phyloP scores from a whole-genome alignment of 92 coral and sea anemone genomes.

The Galaxea fascicularis region DNA sequence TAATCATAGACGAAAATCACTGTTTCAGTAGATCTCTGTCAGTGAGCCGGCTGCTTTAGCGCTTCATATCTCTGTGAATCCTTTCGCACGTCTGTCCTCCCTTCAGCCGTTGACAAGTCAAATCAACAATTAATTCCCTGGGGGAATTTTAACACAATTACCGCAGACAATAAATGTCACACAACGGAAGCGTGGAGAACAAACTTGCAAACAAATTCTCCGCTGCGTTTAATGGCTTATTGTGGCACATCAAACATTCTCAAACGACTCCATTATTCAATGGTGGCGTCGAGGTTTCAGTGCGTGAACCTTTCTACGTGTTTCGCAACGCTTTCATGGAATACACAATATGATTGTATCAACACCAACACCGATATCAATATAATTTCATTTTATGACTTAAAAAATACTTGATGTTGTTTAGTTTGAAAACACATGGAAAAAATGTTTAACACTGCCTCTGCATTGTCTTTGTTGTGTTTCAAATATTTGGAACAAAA shows the following conservation, averaged over 20 bases:
- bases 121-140: conserved; percentile 61
- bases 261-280: conserved; percentile 23
- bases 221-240: conserved; percentile 30
- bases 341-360: neutral
- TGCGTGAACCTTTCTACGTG: neutral
- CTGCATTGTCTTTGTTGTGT: neutral
- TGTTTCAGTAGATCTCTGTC: neutral
- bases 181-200: conserved; percentile 49
- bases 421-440: conserved; percentile 13
- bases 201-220: conserved; percentile 48
- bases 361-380: neutral
- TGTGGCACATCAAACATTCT: conserved; percentile 20
- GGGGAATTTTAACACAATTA: conserved; percentile 74
- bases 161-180: conserved; percentile 51
- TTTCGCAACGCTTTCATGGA: neutral
- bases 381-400: neutral
- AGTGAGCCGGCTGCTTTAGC: conserved; percentile 8
- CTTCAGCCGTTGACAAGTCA: conserved; percentile 44
- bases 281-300: conserved; percentile 1
- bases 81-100: neutral
- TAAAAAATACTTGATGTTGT: conserved; percentile 2
- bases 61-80: neutral
- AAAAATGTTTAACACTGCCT: neutral
- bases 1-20: neutral
- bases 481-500: neutral